Evolutionary conservation across 92 coral and sea anemone species (phyloP).

Genomic region (Zoanthus solanderi): DNA sequence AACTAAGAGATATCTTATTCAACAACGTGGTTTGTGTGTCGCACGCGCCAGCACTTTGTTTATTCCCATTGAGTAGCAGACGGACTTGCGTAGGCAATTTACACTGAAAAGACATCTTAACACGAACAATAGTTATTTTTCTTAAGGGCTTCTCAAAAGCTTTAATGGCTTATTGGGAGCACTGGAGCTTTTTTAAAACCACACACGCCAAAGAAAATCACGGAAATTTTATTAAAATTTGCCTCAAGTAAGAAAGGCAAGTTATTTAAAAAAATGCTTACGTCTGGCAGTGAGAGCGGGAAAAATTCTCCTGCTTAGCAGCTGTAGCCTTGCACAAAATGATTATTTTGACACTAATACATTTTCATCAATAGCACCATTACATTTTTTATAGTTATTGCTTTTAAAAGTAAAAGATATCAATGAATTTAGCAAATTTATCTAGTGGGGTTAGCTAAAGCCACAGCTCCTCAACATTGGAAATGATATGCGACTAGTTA

Average conservation of each 20-base stretch:
- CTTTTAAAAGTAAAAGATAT: constrained; percentile 28
- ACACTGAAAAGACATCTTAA: constrained; percentile 51
- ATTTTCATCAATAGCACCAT: constrained; percentile 86
- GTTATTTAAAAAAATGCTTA: constrained; percentile 20
- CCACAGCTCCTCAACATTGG: constrained; percentile 45
- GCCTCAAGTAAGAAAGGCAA: constrained; percentile 8
- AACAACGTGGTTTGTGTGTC: constrained; percentile 8
- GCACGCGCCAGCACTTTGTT: constrained; percentile 50
- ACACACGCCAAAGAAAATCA: constrained; percentile 60
- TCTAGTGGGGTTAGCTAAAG: constrained; percentile 6
- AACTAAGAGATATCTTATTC: constrained; percentile 54
- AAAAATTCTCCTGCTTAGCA: constrained; percentile 35
- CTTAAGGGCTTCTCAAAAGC: constrained; percentile 58
- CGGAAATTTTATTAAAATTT: constrained; percentile 83
- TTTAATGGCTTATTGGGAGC: constrained; percentile 74
- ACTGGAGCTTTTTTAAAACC: constrained; percentile 67
- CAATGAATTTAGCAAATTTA: constrained; percentile 69
- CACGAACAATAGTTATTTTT: constrained; percentile 23
- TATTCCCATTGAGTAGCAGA: constrained; percentile 15
- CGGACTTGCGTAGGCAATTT: constrained; percentile 36
- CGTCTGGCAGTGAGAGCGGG: constrained; percentile 52
- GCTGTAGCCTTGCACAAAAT: constrained; percentile 58
- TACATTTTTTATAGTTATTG: constrained; percentile 74
- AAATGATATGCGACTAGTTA: constrained; percentile 53
- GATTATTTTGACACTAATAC: constrained; percentile 84